Evolutionary conservation across 2,888 invertebrate species (phyloP).

Genomic region (Synanthedon myopaeformis): DNA sequence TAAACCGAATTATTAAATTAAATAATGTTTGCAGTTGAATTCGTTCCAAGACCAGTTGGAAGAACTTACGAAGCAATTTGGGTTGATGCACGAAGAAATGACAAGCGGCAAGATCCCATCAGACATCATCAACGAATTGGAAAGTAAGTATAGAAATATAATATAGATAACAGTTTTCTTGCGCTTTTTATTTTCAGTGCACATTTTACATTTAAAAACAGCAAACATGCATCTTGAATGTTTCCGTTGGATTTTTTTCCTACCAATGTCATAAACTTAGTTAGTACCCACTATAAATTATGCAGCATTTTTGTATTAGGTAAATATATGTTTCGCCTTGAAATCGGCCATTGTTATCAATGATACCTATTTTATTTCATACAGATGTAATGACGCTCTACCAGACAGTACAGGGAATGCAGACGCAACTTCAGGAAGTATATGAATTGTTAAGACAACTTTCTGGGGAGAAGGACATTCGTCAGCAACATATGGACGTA

Average conservation of each 20-base stretch:
- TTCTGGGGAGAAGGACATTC: conserved; percentile 67
- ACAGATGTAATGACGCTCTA: conserved; percentile 49
- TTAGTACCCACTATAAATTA: not conserved
- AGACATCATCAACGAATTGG: conserved; percentile 44
- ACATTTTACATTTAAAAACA: too few species aligned
- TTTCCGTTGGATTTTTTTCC: not conserved
- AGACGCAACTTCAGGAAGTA: conserved; percentile 41
- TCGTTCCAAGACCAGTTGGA: conserved; percentile 62
- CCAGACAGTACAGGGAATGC: conserved; percentile 54
- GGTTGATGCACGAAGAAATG: conserved; percentile 15
- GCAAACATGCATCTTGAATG: too few species aligned
- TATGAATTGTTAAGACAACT: conserved; percentile 56
- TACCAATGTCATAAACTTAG: not conserved
- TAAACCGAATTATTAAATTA: not conserved
- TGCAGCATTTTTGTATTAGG: not conserved
- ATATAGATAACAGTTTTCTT: not conserved
- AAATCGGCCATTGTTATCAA: too few species aligned
- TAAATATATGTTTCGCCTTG: too few species aligned
- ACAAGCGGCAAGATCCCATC: conserved; percentile 30
- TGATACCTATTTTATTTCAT: too few species aligned
- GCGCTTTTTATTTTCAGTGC: too few species aligned
- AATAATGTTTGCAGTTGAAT: conserved; percentile 36
- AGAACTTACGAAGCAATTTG: conserved; percentile 46
- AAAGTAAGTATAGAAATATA: conserved; percentile 23
- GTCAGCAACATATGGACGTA: conserved; percentile 67